phyloP scores from a whole-genome alignment of 2,888 invertebrate genomes.

The Molorchus minor region DNA sequence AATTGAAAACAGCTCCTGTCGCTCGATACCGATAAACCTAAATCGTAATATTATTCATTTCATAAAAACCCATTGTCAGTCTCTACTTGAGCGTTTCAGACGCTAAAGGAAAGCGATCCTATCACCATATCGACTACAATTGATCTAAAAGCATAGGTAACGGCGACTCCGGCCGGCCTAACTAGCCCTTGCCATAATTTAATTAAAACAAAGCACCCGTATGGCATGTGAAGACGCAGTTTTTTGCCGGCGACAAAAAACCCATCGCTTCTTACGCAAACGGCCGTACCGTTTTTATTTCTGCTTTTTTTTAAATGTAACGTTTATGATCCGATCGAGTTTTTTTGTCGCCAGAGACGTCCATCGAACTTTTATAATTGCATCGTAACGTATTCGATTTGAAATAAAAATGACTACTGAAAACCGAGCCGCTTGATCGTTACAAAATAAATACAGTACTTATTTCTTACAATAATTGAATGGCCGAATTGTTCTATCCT shows the following conservation, averaged over 20 bases:
- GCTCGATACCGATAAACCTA: too few species aligned
- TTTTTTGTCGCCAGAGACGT: conserved; percentile 44
- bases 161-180: background rate
- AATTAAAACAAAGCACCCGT: conserved; percentile 14
- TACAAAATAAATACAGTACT: conserved; percentile 56
- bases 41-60: too few species aligned
- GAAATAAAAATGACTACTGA: conserved; percentile 55
- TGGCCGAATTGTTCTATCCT: conserved; percentile 40
- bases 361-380: conserved; percentile 54
- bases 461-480: conserved; percentile 56
- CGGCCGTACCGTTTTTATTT: conserved; percentile 18
- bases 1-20: too few species aligned
- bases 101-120: too few species aligned
- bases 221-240: background rate
- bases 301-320: conserved; percentile 34
- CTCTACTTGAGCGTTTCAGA: too few species aligned
- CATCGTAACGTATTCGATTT: conserved; percentile 52
- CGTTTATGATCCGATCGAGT: conserved; percentile 40
- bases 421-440: conserved; percentile 50
- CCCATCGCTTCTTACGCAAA: conserved; percentile 21
- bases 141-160: background rate
- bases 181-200: conserved; percentile 7
- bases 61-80: too few species aligned
- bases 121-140: background rate
- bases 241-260: conserved; percentile 20